These are phyloP conservation scores for Amorpha juglandis DNA, from an alignment of 2,888 invertebrate genomes.

Conservation along the genomic window DNA sequence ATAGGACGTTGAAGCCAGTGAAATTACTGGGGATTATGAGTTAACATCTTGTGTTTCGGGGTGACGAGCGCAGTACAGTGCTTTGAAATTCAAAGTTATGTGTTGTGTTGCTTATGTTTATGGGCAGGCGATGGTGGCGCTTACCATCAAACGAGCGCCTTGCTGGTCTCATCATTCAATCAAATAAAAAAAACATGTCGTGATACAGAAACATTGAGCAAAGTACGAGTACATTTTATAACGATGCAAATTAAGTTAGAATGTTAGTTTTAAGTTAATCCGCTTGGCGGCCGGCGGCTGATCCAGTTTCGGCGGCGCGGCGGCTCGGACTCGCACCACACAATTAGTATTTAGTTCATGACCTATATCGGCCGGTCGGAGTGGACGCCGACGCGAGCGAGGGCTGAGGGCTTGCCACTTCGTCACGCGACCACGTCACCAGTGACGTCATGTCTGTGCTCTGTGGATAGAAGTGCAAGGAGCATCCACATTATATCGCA, in stretches of 20 bases:
- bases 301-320: constrained; percentile 2
- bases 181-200: too few relatives aligned
- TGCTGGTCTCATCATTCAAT: too few relatives aligned
- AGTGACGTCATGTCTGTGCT: neutral
- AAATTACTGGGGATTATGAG: too few relatives aligned
- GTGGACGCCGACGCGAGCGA: neutral
- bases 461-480: neutral
- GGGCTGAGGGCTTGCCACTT: neutral
- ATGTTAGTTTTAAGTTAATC: constrained; percentile 17
- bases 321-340: neutral
- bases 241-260: constrained; percentile 8
- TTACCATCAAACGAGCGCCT: too few relatives aligned
- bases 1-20: too few relatives aligned
- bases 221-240: neutral
- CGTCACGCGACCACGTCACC: neutral
- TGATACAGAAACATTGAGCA: neutral
- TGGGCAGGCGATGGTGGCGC: too few relatives aligned
- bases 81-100: too few relatives aligned
- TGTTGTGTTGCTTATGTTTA: too few relatives aligned
- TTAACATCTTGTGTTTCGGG: too few relatives aligned
- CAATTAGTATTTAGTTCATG: neutral
- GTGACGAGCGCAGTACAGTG: too few relatives aligned
- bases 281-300: constrained; percentile 7
- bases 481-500: neutral
- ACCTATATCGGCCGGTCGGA: neutral